Base-by-base conservation (phyloP, 2,113 vertebrate species). In the Turdus rufiventris region DNA sequence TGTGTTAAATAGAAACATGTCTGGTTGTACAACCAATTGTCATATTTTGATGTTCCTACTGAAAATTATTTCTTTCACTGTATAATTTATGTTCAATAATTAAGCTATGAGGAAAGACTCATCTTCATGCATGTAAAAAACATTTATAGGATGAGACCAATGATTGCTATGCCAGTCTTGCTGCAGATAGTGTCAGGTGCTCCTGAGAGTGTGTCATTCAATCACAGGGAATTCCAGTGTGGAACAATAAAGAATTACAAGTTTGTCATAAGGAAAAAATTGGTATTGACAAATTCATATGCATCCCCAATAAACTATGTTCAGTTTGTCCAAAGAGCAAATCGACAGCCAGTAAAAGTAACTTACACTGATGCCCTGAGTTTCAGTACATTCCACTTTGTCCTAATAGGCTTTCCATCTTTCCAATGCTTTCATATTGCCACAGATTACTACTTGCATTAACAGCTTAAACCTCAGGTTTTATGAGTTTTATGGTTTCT, bases 1-100 rank as follows among this genome's bases (percentile, higher is more conserved):
- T 73, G 40, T 86, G 77, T 94, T 90, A 91, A 91, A 89, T 86
- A 94, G 68, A 96, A 94, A 78, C n/a, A 43, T 42, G 66, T 84
- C 89, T 88, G 50, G 18, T 93, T 92, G 82, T 78, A 48, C 53
- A 89, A 86, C 40, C 92, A 85, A 47, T 91, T 95, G 82, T 86
- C 85, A 62, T 73, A 86, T 77, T 91, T 84, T 96, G 48, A 88
- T 88, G 23, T 82, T 89, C 60, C 42, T 83, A 58, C 33, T 86
- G 79, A 38, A 86, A 76, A 18, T 80, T 83, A 58, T 80, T 95
- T 94, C 18, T 95, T 95, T 83, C 67, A 62, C 54, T 43, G 29
- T 75, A 24, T 88, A 79, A 80, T 88, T 91, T 89, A 70, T 65
- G 36, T 54, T 76, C 29, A 51, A 23, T 31, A 77, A 61, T 80